Evolutionary conservation across 2,797 vertebrate species (phyloP).

Genomic region (Diceros bicornis): DNA sequence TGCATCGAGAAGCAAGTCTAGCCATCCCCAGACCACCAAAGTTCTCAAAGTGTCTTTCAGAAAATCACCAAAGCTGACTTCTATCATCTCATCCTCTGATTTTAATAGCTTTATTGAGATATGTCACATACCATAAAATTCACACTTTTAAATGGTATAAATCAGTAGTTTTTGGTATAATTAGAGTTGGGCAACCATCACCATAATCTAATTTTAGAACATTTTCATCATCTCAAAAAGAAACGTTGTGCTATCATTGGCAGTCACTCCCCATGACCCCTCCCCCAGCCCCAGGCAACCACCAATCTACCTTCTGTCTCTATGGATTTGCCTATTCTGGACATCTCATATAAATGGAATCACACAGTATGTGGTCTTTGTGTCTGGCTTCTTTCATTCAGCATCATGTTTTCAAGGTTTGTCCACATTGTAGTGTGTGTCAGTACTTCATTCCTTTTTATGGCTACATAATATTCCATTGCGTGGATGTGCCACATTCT

Average conservation of each 20-base stretch:
- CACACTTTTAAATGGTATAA: neutral
- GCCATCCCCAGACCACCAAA: accelerated
- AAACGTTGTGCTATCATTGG: no score
- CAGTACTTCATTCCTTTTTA: accelerated
- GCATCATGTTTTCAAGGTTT: accelerated
- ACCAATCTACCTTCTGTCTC: neutral
- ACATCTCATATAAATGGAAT: accelerated
- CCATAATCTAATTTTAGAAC: neutral
- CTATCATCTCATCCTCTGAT: accelerated
- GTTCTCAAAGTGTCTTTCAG: neutral
- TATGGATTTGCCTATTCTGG: neutral
- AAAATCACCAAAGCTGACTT: neutral
- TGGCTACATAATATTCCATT: accelerated
- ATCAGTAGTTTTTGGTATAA: accelerated
- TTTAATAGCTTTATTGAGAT: neutral
- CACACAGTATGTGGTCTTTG: accelerated
- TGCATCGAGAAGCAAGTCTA: accelerated
- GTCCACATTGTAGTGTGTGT: accelerated
- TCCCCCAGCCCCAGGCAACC: accelerated
- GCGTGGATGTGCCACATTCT: accelerated
- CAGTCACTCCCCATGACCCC: no score
- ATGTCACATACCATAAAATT: no score
- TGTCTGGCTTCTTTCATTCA: neutral
- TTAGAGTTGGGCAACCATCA: neutral
- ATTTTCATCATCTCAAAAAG: no score